Conservation (phyloP, 2,113 vertebrate genomes). For the Dinomys branickii region DNA sequence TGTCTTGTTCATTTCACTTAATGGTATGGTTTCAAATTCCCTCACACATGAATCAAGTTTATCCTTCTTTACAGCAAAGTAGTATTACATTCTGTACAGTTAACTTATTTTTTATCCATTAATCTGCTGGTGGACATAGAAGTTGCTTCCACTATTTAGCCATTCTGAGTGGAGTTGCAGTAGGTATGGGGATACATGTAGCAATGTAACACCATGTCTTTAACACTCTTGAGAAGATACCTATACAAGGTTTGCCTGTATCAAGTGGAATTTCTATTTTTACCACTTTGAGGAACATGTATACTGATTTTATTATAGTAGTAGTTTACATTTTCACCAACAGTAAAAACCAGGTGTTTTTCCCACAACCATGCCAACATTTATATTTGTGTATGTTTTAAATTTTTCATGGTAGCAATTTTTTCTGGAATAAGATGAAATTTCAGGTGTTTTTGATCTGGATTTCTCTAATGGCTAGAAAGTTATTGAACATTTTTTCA, state of each 20-base stretch:
- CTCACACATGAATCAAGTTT: background rate
- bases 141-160: background rate
- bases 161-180: background rate
- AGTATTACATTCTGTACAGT: background rate
- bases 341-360: background rate
- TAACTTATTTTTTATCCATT: background rate
- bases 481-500: background rate
- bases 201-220: background rate
- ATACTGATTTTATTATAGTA: background rate
- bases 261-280: background rate
- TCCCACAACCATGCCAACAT: background rate
- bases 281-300: background rate
- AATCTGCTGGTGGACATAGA: background rate
- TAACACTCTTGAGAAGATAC: background rate
- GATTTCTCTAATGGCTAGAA: background rate
- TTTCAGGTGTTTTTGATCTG: background rate
- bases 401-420: background rate
- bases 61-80: background rate
- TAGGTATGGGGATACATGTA: background rate
- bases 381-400: background rate
- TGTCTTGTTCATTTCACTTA: background rate
- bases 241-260: background rate
- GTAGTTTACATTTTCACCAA: background rate
- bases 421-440: background rate
- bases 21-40: background rate